Evolutionary conservation across 2,888 invertebrate genomes (phyloP).

Genomic region (Phytoseiulus persimilis): DNA sequence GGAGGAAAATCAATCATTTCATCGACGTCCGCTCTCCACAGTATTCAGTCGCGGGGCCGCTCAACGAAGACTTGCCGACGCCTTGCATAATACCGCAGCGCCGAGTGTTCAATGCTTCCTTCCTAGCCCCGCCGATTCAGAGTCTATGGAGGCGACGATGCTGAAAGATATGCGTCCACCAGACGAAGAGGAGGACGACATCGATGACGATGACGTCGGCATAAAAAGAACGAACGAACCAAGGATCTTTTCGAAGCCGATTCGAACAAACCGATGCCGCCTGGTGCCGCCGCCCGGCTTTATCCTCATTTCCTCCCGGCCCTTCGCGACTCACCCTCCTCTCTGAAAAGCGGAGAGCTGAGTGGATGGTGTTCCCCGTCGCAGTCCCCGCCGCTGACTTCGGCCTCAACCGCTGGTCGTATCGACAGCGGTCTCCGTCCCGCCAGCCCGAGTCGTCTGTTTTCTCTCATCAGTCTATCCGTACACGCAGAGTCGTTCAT

Average conservation of each 20-base stretch:
- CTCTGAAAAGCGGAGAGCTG: neutral
- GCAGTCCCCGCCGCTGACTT: neutral
- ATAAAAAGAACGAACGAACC: neutral
- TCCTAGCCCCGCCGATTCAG: neutral
- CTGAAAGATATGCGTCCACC: slow-evolving; percentile 36
- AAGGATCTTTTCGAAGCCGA: neutral
- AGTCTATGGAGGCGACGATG: slow-evolving; percentile 38
- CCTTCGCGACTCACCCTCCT: neutral
- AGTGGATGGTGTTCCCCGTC: neutral
- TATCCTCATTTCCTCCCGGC: neutral
- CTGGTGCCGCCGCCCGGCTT: neutral
- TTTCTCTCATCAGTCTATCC: neutral
- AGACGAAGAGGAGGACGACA: neutral
- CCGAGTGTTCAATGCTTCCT: neutral
- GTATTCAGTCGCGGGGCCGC: neutral
- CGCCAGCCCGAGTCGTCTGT: neutral
- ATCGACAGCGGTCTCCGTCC: neutral
- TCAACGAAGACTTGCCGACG: slow-evolving; percentile 5
- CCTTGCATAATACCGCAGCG: neutral
- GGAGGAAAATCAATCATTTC: neutral
- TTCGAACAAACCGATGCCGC: neutral
- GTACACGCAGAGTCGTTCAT: neutral
- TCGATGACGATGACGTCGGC: slow-evolving; percentile 5
- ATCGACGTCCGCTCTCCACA: neutral
- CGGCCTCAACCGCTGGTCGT: neutral